Evolutionary conservation across 2,888 invertebrate species (phyloP), one percentile per base, ranked within the genome.

Genomic region (Athetis lepigone): DNA sequence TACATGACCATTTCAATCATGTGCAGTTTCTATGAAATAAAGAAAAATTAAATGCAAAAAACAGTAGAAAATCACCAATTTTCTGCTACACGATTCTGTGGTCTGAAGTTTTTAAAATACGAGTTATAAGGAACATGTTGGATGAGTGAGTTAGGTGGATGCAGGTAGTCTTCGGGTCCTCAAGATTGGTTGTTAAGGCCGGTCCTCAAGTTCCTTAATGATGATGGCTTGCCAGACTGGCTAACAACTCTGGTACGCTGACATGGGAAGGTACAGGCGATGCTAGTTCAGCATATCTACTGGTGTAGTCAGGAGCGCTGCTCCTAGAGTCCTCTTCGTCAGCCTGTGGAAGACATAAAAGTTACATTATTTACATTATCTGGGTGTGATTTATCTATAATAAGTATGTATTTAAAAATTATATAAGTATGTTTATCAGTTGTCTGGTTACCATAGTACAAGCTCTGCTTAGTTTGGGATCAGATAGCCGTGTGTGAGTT

Each of bases 201-300:
- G 25, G 46, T n/a, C 21, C 18, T 8, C 4, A 8, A 19, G 27
- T 43, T 7, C 4, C 0, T 21, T 57, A 51, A 0, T 43, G 16
- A 37, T 45, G 63, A 2, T 39, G 11, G 55, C 79, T 77, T 16
- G 85, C 75, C 0, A 93, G 80, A 7, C 79, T 83, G 0, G 82
- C 75, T 0, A 92, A 59, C 0, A 93, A 70, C 0, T 89, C 86
- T 0, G 81, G 75, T 0, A 90, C 71, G 62, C 92, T 84, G 3
- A 92, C 71, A 43, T 88, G 19, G 0, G 81, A 13, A 0, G 93
- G 93, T 0, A 88, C 78, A 0, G 92, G 92, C 0, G 90, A 85
- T 0, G 93, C 92, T 2, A 93, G 59, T 52, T 90, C 90, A 0
- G 93, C 93, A 33, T 93, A 93, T 4, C 75, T 79, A 27, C 81